Evolutionary conservation across 2,888 invertebrate genomes (phyloP).

Genomic region (Petrophora chlorosata): DNA sequence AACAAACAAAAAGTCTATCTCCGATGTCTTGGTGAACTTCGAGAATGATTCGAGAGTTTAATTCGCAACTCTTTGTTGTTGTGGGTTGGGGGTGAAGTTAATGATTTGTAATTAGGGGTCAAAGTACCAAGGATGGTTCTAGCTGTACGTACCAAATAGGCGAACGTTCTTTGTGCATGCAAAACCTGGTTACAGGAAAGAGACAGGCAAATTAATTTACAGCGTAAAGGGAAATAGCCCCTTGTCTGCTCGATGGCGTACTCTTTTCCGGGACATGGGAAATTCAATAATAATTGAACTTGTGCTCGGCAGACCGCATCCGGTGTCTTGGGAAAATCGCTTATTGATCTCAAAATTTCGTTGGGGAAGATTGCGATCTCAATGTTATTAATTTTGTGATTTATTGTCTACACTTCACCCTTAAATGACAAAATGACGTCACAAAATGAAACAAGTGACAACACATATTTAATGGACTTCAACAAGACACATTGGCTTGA

Average conservation of each 20-base stretch:
- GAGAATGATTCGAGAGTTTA: conserved; percentile 56
- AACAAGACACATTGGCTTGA: conserved; percentile 10
- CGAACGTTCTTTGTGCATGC: background rate
- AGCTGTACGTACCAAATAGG: background rate
- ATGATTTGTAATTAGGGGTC: conserved; percentile 27
- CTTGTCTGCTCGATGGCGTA: conserved; percentile 30
- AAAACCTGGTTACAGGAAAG: background rate
- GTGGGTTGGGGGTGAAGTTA: conserved; percentile 36
- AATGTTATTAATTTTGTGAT: conserved; percentile 15
- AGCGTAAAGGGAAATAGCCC: conserved; percentile 45
- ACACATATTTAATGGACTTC: background rate
- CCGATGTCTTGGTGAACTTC: conserved; percentile 63
- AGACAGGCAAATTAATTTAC: conserved; percentile 16
- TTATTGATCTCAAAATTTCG: conserved; percentile 65
- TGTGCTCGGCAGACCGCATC: conserved; percentile 71
- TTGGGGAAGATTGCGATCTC: conserved; percentile 8
- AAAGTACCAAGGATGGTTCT: conserved; percentile 13
- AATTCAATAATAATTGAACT: conserved; percentile 79
- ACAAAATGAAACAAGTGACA: background rate
- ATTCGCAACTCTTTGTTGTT: conserved; percentile 58
- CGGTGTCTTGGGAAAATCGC: conserved; percentile 71
- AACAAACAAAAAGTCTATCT: conserved; percentile 75
- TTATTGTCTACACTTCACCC: background rate
- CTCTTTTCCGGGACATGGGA: conserved; percentile 56
- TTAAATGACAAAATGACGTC: background rate